Percentiles rank a stretch among this genome's conserved stretches.
Conservation (phyloP, 2,888 invertebrate species). For the Macaria liturata region DNA sequence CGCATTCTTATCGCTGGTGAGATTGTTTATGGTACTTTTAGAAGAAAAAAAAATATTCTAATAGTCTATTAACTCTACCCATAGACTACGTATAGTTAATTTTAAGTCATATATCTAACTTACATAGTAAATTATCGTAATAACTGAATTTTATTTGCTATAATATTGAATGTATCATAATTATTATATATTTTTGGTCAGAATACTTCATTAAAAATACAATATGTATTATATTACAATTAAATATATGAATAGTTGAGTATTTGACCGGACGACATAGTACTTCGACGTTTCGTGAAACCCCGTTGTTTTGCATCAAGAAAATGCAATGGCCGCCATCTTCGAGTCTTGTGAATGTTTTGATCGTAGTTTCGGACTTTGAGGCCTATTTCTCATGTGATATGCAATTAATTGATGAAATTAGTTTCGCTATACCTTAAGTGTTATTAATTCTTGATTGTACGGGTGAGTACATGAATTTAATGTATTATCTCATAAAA, state of each 20-base stretch:
- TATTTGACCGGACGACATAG: conserved; percentile 65
- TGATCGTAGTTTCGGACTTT: conserved; percentile 83
- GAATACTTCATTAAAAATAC: neutral
- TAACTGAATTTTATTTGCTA: too few relatives aligned
- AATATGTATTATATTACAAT: neutral
- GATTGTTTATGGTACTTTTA: conserved; percentile 26
- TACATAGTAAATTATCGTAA: neutral
- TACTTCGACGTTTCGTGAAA: conserved; percentile 75
- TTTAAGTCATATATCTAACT: neutral
- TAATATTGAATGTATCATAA: too few relatives aligned
- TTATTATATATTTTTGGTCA: too few relatives aligned
- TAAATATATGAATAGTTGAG: neutral
- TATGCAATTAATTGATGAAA: conserved; percentile 75
- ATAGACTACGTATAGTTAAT: conserved; percentile 27
- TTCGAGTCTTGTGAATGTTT: conserved; percentile 92
- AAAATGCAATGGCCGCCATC: conserved; percentile 93
- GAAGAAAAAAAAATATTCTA: conserved; percentile 24
- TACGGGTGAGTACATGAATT: conserved; percentile 68
- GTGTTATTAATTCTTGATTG: conserved; percentile 60
- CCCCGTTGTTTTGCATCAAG: conserved; percentile 89
- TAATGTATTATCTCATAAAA: conserved; percentile 76
- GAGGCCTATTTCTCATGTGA: conserved; percentile 71
- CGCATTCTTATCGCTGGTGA: conserved; percentile 22
- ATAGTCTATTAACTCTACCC: conserved; percentile 37
- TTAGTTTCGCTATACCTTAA: conserved; percentile 69